These are phyloP conservation scores for Suricata suricatta DNA, from an alignment of 2,113 vertebrate genomes.

Conservation along the genomic window DNA sequence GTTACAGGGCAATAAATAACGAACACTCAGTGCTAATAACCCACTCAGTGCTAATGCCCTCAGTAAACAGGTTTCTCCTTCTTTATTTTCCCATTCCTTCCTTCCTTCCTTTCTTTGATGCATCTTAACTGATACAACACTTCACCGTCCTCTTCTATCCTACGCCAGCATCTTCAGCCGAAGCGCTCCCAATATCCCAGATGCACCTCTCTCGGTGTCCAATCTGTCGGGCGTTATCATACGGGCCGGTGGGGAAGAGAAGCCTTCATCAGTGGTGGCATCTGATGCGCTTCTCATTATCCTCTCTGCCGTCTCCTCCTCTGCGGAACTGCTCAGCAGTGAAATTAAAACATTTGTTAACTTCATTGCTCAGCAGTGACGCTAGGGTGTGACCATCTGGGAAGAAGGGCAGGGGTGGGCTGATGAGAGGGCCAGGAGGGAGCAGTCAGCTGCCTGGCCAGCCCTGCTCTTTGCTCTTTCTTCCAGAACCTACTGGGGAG, in stretches of 20 bases:
- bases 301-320: slow-evolving; percentile 59
- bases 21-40: background rate
- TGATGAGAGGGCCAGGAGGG: slow-evolving; percentile 32
- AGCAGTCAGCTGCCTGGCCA: slow-evolving; percentile 34
- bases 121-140: background rate
- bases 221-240: slow-evolving; percentile 34
- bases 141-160: background rate
- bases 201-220: background rate
- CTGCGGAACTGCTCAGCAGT: slow-evolving; percentile 75
- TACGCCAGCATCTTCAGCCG: background rate
- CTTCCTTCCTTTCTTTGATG: background rate
- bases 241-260: background rate
- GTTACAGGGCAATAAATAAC: background rate
- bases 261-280: slow-evolving; percentile 28
- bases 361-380: slow-evolving; percentile 73
- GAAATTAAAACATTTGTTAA: slow-evolving; percentile 82
- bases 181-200: background rate
- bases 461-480: slow-evolving; percentile 17
- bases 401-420: slow-evolving; percentile 50
- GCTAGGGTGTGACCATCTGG: slow-evolving; percentile 74
- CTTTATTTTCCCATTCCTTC: background rate
- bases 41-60: background rate
- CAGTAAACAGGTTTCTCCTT: background rate
- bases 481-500: slow-evolving; percentile 38
- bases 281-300: slow-evolving; percentile 69